These are phyloP conservation scores for Cotesia vestalis DNA, from an alignment of 1,140 invertebrate genomes.

Conservation along the genomic window DNA sequence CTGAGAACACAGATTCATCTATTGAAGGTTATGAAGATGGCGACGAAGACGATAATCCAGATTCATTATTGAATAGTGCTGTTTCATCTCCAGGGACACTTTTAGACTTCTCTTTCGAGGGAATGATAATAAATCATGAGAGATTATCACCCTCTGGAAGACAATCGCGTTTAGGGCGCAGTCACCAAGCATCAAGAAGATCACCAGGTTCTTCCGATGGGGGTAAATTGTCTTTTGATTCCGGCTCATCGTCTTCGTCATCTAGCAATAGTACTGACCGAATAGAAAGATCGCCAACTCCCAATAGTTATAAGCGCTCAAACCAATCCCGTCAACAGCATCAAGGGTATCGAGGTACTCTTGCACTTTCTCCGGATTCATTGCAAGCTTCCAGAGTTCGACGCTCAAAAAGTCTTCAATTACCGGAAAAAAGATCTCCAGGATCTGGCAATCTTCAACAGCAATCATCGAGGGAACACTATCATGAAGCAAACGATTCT, in stretches of 20 bases:
- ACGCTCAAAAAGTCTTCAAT: slow-evolving; percentile 68
- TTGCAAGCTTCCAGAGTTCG: slow-evolving; percentile 61
- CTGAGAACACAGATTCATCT: slow-evolving; percentile 70
- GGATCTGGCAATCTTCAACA: slow-evolving; percentile 46
- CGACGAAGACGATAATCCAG: slow-evolving; percentile 67
- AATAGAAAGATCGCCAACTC: slow-evolving; percentile 56
- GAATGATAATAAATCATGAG: slow-evolving; percentile 49
- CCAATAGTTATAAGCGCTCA: slow-evolving; percentile 55
- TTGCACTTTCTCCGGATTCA: slow-evolving; percentile 58
- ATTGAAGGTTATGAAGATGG: slow-evolving; percentile 69
- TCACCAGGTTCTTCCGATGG: slow-evolving; percentile 64
- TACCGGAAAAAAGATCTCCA: slow-evolving; percentile 67
- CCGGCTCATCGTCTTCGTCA: slow-evolving; percentile 65
- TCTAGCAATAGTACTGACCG: slow-evolving; percentile 59
- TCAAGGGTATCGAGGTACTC: slow-evolving; percentile 54
- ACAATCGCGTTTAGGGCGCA: slow-evolving; percentile 51
- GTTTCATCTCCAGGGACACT: slow-evolving; percentile 43
- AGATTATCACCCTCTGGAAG: slow-evolving; percentile 62
- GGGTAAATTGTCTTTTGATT: slow-evolving; percentile 61
- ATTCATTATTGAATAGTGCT: slow-evolving; percentile 60
- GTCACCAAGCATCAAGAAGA: slow-evolving; percentile 55
- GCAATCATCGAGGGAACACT: slow-evolving; percentile 49
- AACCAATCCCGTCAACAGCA: slow-evolving; percentile 49
- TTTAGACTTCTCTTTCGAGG: slow-evolving; percentile 57
- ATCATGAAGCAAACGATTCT: slow-evolving; percentile 56